Evolutionary conservation across 2,113 vertebrate species (phyloP).

Genomic region (Poecilia latipinna): DNA sequence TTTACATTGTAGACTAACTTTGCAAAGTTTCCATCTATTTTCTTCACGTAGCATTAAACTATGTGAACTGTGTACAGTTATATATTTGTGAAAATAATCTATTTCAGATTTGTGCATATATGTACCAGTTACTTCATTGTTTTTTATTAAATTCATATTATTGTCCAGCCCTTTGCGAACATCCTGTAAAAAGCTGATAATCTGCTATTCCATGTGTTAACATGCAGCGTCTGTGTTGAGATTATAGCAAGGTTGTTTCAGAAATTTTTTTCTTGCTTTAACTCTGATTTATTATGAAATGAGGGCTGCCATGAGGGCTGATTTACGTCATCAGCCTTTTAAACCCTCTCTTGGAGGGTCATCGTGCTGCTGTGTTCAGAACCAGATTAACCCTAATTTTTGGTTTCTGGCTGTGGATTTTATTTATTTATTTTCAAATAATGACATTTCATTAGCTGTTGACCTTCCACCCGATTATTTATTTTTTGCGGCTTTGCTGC

Average conservation of each 20-base stretch:
- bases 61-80: not conserved
- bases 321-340: constrained; percentile 37
- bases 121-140: not conserved
- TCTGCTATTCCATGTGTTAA: constrained; percentile 50
- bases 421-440: not conserved
- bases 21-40: not conserved
- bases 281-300: constrained; percentile 40
- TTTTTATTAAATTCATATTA: constrained; percentile 8
- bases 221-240: constrained; percentile 25
- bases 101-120: not conserved
- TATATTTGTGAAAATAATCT: not conserved
- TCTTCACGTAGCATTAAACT: not conserved
- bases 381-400: constrained; percentile 45
- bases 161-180: constrained; percentile 15
- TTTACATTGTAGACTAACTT: not conserved
- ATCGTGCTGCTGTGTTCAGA: not conserved
- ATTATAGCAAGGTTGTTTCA: constrained; percentile 11
- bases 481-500: not conserved
- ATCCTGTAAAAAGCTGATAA: constrained; percentile 31
- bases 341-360: constrained; percentile 40
- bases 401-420: constrained; percentile 18
- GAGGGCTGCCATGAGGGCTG: constrained; percentile 10
- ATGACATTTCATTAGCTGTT: constrained; percentile 2
- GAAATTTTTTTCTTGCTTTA: constrained; percentile 13
- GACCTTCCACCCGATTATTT: not conserved